Evolutionary conservation across 2,888 invertebrate genomes (phyloP).

Genomic region (Lycophotia porphyrea): DNA sequence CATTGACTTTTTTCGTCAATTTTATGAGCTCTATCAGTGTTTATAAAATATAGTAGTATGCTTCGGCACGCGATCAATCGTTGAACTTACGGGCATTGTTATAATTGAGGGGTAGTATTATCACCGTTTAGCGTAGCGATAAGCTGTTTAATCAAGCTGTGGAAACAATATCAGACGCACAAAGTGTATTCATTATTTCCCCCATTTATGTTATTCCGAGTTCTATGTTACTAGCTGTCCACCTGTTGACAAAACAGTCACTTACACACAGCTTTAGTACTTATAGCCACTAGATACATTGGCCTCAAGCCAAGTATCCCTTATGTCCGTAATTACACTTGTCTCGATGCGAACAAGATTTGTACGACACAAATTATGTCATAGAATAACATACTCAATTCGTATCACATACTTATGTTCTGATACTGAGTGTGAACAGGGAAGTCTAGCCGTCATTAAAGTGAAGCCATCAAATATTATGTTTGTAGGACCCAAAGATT

Average conservation of each 20-base stretch:
- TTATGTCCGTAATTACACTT: conserved; percentile 24
- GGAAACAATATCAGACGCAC: background rate
- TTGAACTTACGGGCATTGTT: background rate
- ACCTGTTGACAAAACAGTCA: conserved; percentile 19
- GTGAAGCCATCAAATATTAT: conserved; percentile 4
- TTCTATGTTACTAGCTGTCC: background rate
- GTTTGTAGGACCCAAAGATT: conserved; percentile 4
- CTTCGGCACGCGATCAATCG: background rate
- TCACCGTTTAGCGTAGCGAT: conserved; percentile 2
- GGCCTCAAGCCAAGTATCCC: conserved; percentile 40
- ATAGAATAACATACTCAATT: background rate
- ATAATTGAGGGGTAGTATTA: background rate
- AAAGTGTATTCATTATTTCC: background rate
- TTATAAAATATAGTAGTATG: background rate
- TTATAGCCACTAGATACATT: conserved; percentile 30
- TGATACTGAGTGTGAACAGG: background rate
- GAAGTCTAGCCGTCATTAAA: background rate
- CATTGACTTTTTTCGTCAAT: background rate
- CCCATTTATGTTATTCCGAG: background rate
- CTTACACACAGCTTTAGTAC: background rate
- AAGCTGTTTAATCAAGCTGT: background rate
- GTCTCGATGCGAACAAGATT: conserved; percentile 27
- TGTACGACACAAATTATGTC: conserved; percentile 31
- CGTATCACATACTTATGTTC: conserved; percentile 15
- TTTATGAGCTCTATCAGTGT: background rate